Percentiles rank a stretch among this genome's conserved stretches.
Conservation (phyloP, 2,797 vertebrate species). For the Sarcophilus harrisii region DNA sequence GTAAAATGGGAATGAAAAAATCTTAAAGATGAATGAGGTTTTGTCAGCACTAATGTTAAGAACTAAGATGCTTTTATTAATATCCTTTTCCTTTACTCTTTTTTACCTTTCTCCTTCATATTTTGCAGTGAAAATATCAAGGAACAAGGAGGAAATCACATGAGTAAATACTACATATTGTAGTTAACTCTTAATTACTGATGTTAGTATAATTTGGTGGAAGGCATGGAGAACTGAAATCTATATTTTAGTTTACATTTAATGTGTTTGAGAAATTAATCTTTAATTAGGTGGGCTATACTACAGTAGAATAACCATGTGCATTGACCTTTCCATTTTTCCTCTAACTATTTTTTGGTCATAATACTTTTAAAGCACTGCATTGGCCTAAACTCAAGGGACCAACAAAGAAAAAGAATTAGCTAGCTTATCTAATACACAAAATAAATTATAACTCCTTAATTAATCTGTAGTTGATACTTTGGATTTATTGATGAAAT, state of each 20-base stretch:
- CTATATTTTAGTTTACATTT: conserved; percentile 1
- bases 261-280: conserved; percentile 14
- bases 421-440: background rate
- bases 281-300: conserved; percentile 33
- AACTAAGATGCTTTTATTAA: background rate
- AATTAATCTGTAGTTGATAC: background rate
- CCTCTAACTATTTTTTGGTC: background rate
- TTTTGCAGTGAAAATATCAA: background rate
- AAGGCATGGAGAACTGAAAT: background rate
- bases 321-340: conserved; percentile 4
- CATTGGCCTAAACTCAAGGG: conserved; percentile 6
- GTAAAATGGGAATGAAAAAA: conserved; percentile 51
- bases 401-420: background rate
- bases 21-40: conserved; percentile 23
- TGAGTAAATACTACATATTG: background rate
- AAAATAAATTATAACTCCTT: background rate
- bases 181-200: background rate
- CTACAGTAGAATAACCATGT: background rate
- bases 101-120: background rate
- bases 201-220: background rate
- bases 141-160: background rate
- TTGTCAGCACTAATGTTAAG: background rate
- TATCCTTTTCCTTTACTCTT: background rate
- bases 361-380: background rate
- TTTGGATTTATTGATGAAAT: background rate